Evolutionary conservation across 2,113 vertebrate genomes (phyloP).

Genomic region (Pungitius pungitius): DNA sequence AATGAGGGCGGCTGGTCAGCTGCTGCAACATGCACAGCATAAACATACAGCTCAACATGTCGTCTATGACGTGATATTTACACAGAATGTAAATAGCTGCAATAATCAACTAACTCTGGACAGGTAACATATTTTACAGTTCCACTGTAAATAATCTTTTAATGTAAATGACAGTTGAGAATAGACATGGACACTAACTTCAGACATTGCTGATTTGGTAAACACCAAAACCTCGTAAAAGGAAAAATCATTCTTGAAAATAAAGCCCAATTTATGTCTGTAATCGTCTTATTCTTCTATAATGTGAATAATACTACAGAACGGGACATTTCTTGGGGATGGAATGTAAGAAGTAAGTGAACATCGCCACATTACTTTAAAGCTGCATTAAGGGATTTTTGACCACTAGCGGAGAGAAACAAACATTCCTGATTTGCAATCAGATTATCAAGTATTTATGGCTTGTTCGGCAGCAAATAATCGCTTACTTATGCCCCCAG

Average conservation of each 20-base stretch:
- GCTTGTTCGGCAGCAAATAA: constrained; percentile 49
- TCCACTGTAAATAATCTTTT: constrained; percentile 9
- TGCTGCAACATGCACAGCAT: constrained; percentile 18
- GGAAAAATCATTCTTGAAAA: constrained; percentile 19
- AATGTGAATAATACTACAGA: constrained; percentile 8
- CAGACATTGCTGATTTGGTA: constrained; percentile 25
- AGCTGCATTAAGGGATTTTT: constrained; percentile 25
- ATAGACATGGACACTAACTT: constrained; percentile 12
- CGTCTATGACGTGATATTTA: background rate
- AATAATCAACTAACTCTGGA: background rate
- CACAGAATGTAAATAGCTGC: constrained; percentile 14
- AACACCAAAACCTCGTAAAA: constrained; percentile 31
- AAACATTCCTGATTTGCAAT: constrained; percentile 26
- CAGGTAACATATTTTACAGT: constrained; percentile 11
- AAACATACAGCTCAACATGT: constrained; percentile 14
- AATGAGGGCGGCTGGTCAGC: constrained; percentile 1
- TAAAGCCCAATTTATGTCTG: background rate
- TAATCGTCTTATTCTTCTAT: constrained; percentile 6
- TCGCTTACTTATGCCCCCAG: constrained; percentile 6
- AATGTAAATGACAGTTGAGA: background rate
- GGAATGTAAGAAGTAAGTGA: constrained; percentile 62
- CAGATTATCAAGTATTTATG: constrained; percentile 35
- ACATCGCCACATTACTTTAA: constrained; percentile 1
- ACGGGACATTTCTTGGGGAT: constrained; percentile 13
- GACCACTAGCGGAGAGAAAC: constrained; percentile 12